Conservation (phyloP, 2,888 invertebrate species). For the Cordilura impudica region DNA sequence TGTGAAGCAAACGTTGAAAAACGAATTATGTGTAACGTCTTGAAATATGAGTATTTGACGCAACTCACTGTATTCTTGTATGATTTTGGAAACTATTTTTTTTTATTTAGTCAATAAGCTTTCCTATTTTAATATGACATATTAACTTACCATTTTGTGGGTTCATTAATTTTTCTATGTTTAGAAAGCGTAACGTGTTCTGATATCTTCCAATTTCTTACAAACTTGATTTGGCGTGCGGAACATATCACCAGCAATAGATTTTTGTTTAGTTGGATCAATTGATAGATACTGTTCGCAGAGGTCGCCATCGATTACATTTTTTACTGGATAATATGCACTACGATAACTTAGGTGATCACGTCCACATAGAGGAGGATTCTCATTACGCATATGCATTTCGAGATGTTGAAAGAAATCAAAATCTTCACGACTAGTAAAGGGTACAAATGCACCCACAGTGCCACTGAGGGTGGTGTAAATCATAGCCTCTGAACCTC, state of each 20-base stretch:
- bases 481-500: conserved; percentile 96
- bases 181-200: conserved; percentile 99
- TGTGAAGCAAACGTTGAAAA: no score
- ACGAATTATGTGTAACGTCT: no score
- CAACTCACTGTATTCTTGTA: no score
- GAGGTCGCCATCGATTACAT: conserved; percentile 98
- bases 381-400: conserved; percentile 99
- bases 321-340: conserved; percentile 95
- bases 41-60: no score
- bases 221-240: conserved; percentile 97
- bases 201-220: conserved; percentile 98
- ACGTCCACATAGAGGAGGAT: conserved; percentile 96
- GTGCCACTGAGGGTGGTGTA: conserved; percentile 97
- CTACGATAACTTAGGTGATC: conserved; percentile 98
- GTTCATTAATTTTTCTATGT: background rate
- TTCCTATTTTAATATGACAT: background rate
- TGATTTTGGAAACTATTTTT: no score
- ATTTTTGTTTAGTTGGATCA: conserved; percentile 95
- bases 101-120: no score
- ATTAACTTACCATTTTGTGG: background rate
- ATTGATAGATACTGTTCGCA: conserved; percentile 99
- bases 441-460: conserved; percentile 95
- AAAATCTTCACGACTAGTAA: conserved; percentile 97
- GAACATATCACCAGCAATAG: conserved; percentile 95
- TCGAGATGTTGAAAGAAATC: conserved; percentile 99